Percentiles rank a stretch among this genome's conserved stretches.
phyloP scores from a whole-genome alignment of 2,113 vertebrate genomes.

The Protomyctophum bolini region DNA sequence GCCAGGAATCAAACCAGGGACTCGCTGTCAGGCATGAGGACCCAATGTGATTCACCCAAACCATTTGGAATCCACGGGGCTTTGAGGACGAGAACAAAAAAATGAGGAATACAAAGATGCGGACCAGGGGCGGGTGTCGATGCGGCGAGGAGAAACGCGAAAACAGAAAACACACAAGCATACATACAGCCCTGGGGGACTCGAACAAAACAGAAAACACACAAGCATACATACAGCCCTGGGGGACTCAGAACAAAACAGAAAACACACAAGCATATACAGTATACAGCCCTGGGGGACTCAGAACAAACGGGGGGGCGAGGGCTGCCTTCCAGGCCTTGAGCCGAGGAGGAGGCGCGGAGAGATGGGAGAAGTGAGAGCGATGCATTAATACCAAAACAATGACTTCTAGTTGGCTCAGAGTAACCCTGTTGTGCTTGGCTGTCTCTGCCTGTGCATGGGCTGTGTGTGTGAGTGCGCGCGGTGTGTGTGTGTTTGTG shows the following conservation, averaged over 20 bases:
- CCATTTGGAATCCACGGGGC: slow-evolving; percentile 51
- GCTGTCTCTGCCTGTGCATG: slow-evolving; percentile 3
- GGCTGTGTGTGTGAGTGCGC: neutral
- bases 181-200: no score
- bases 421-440: slow-evolving; percentile 41
- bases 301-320: slow-evolving; percentile 50
- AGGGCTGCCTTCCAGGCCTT: slow-evolving; percentile 56
- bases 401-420: slow-evolving; percentile 32
- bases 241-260: slow-evolving; percentile 41
- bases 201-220: slow-evolving; percentile 57
- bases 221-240: no score
- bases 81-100: slow-evolving; percentile 18
- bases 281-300: neutral
- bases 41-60: slow-evolving; percentile 68
- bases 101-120: no score
- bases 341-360: slow-evolving; percentile 43
- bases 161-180: slow-evolving; percentile 1
- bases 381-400: slow-evolving; percentile 55
- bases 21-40: slow-evolving; percentile 52
- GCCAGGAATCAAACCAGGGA: slow-evolving; percentile 43
- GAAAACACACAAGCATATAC: neutral
- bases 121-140: no score
- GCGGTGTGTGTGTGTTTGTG: neutral
- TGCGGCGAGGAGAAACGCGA: slow-evolving; percentile 26
- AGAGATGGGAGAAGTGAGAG: slow-evolving; percentile 46